Evolutionary conservation across 2,797 vertebrate species (phyloP).

Genomic region (Brotula barbata): DNA sequence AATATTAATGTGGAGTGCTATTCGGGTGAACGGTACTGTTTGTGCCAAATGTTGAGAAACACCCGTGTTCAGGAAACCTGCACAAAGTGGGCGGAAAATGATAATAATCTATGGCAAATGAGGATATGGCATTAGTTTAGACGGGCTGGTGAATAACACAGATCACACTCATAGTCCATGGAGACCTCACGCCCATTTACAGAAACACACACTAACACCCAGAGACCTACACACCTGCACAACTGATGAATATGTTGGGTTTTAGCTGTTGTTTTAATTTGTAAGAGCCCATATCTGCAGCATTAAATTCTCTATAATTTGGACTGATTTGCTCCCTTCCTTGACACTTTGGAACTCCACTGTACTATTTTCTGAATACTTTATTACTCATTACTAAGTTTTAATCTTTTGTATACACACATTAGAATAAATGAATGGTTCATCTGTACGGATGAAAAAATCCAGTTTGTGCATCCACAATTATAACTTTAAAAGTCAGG

Average conservation of each 20-base stretch:
- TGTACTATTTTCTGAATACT: too few relatives aligned
- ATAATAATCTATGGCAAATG: conserved; percentile 5
- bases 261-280: conserved; percentile 1
- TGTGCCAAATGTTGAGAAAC: conserved; percentile 39
- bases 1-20: conserved; percentile 3
- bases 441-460: too few relatives aligned
- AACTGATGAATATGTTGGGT: not conserved
- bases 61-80: conserved; percentile 6
- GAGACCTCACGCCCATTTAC: conserved; percentile 37
- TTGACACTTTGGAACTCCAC: too few relatives aligned
- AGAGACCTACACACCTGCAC: not conserved
- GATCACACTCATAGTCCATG: conserved; percentile 12
- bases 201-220: conserved; percentile 12
- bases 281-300: not conserved
- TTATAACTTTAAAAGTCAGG: too few relatives aligned
- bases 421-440: too few relatives aligned
- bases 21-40: conserved; percentile 3
- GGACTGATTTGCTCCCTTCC: too few relatives aligned
- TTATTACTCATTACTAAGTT: too few relatives aligned
- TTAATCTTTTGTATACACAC: too few relatives aligned
- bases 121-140: conserved; percentile 22
- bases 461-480: too few relatives aligned
- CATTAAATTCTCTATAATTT: too few relatives aligned
- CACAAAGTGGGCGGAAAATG: conserved; percentile 9
- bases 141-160: conserved; percentile 32